Evolutionary conservation across 2,888 invertebrate genomes (phyloP).

Genomic region (Teinopalpus imperialis): DNA sequence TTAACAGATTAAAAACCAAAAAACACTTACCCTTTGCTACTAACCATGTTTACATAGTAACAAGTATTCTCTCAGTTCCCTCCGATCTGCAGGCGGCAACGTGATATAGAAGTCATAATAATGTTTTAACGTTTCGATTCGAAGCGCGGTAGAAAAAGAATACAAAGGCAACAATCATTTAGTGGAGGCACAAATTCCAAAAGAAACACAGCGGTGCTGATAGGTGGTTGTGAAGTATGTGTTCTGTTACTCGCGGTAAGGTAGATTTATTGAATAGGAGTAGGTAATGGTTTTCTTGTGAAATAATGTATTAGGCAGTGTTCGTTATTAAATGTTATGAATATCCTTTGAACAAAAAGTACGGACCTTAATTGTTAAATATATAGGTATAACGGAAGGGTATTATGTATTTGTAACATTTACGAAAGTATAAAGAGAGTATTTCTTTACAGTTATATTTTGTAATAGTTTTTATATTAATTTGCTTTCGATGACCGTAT

Average conservation of each 20-base stretch:
- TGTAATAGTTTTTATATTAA: no score
- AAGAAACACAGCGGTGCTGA: conserved; percentile 51
- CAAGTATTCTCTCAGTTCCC: conserved; percentile 30
- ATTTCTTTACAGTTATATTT: no score
- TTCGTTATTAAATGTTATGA: not conserved
- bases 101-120: conserved; percentile 55
- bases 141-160: conserved; percentile 53
- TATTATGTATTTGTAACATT: no score
- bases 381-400: no score
- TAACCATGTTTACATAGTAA: conserved; percentile 9
- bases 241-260: conserved; percentile 32
- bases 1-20: not conserved
- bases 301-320: no score
- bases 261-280: conserved; percentile 9
- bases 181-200: conserved; percentile 64
- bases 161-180: conserved; percentile 62
- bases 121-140: conserved; percentile 59
- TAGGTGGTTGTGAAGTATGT: conserved; percentile 47
- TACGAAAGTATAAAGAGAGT: no score
- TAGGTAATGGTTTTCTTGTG: not conserved
- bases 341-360: no score
- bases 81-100: conserved; percentile 36
- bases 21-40: not conserved
- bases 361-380: no score
- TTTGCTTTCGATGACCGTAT: no score